Conservation (phyloP, 2,797 vertebrate species). For the Arnoldichthys spilopterus region DNA sequence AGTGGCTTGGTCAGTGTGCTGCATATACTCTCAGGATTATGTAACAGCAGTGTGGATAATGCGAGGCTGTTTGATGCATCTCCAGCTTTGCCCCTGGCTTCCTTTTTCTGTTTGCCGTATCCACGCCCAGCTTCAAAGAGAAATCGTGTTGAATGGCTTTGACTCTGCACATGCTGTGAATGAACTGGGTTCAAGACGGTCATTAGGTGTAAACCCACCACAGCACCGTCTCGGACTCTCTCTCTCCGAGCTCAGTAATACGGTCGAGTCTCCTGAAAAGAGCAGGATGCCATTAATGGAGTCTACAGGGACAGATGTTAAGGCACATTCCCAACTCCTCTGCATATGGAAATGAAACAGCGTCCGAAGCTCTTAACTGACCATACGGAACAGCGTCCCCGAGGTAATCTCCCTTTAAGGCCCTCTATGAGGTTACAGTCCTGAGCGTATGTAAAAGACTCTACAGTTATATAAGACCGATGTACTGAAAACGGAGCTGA, state of each 20-base stretch:
- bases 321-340: slow-evolving; percentile 12
- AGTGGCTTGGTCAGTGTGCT: slow-evolving; percentile 19
- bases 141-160: slow-evolving; percentile 46
- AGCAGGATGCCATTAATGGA: slow-evolving; percentile 25
- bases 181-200: slow-evolving; percentile 47
- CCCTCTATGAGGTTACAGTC: not conserved
- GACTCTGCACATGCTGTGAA: slow-evolving; percentile 56
- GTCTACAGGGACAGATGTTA: slow-evolving; percentile 31
- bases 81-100: slow-evolving; percentile 30
- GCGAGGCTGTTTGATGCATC: slow-evolving; percentile 42
- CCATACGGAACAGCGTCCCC: slow-evolving; percentile 4
- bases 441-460: not conserved
- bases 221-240: slow-evolving; percentile 15
- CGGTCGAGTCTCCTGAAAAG: slow-evolving; percentile 22
- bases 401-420: slow-evolving; percentile 16
- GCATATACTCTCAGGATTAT: slow-evolving; percentile 42
- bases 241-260: not conserved
- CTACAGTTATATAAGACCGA: slow-evolving; percentile 8
- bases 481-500: not conserved
- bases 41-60: slow-evolving; percentile 47
- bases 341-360: not conserved
- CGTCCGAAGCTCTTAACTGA: not conserved
- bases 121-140: slow-evolving; percentile 58
- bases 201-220: slow-evolving; percentile 36
- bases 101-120: slow-evolving; percentile 42